phyloP scores from a whole-genome alignment of 2,113 vertebrate genomes.

The Haliaeetus leucogaster region DNA sequence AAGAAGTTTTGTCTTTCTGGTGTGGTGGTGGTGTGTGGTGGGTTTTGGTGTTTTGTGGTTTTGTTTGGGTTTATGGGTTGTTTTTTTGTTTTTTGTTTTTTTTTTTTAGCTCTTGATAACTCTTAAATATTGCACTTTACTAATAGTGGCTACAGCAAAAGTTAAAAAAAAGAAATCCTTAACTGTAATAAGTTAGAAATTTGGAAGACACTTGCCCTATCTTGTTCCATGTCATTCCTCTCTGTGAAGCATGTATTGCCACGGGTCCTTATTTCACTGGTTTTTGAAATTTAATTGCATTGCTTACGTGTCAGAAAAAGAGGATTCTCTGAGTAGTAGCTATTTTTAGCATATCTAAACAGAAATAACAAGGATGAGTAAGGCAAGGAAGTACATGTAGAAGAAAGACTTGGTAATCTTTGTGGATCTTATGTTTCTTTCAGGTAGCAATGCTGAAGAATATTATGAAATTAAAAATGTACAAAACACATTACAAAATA shows the following conservation, averaged over 20 bases:
- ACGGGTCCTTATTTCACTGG: background rate
- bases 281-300: background rate
- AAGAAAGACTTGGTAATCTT: background rate
- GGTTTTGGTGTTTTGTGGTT: background rate
- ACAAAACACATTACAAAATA: background rate
- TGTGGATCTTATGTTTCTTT: background rate
- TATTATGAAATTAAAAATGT: background rate
- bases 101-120: background rate
- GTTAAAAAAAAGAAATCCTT: background rate
- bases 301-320: background rate
- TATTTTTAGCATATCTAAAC: background rate
- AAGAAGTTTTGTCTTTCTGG: background rate
- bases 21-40: background rate
- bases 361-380: background rate
- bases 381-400: background rate
- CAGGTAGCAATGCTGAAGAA: background rate
- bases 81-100: background rate
- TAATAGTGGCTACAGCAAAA: background rate
- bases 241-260: background rate
- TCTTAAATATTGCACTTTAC: background rate
- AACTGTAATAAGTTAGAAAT: background rate
- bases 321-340: background rate
- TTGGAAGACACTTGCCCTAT: accelerated
- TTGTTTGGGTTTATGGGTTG: background rate
- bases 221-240: background rate